Evolutionary conservation across 1,140 invertebrate species (phyloP), one percentile per base, ranked within the genome.

Genomic region (Chymomyza costata): DNA sequence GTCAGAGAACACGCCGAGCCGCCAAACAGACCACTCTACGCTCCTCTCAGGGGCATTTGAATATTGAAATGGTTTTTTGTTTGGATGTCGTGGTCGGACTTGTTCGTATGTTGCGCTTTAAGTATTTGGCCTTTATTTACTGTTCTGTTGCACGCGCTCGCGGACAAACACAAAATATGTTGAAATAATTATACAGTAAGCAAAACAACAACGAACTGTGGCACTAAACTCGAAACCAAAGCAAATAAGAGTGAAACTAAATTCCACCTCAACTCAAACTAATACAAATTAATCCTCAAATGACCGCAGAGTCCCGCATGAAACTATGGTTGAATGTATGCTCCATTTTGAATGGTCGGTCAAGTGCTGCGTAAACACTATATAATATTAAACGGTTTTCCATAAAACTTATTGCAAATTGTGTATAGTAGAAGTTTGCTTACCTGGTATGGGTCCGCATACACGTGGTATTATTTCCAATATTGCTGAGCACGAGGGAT

Each of bases 391-490:
- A 6, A 6, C 10, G 25, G n/a, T n/a, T n/a, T n/a, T 65, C 38
- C 8, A 52, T 40, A 44, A 51, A 28, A 37, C 41, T 21, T 31
- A 51, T 47, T 37, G 19, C 25, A 37, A 44, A 61, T 43, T 52
- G 40, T 76, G 47, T 51, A 46, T 43, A 49, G n/a, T n/a, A n/a
- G n/a, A n/a, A n/a, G n/a, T 28, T 13, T 43, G 89, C 90, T 92
- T 87, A 95, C 94, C 94, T 85, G 93, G 89, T 89, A 95, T 94
- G 41, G 93, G 92, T 41, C 94, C 94, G 86, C 94, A 96, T 46
- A 96, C 93, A 62, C 93, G 89, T 17, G 93, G 94, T 73, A 95
- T 95, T 62, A 95, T 94, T 87, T 95, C 93, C 71, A 95, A 86
- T 82, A 96, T 95, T 34, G 93, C 93, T 56, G 93, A 93, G 87